Percentiles rank a stretch among this genome's conserved stretches.
Evolutionary conservation across 2,888 invertebrate species (phyloP).

Genomic region (Itoplectis maculator): DNA sequence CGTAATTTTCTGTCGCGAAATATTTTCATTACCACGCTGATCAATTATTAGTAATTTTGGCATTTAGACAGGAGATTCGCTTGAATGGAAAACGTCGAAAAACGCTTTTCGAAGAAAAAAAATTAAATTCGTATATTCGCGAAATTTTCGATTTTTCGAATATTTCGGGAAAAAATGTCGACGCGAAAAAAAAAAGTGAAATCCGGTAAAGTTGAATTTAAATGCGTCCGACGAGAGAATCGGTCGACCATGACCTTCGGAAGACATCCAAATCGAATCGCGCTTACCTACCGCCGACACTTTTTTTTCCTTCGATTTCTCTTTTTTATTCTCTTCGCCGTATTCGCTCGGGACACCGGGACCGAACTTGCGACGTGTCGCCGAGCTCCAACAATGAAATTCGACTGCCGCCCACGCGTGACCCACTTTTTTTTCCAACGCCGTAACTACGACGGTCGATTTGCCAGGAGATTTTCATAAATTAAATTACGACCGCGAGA

Average conservation of each 20-base stretch:
- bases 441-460: background rate
- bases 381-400: constrained; percentile 30
- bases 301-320: constrained; percentile 22
- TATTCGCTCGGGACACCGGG: background rate
- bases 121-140: too few relatives aligned
- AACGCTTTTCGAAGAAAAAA: too few relatives aligned
- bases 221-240: constrained; percentile 3
- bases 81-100: too few relatives aligned
- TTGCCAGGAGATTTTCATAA: constrained; percentile 15
- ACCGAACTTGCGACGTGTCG: background rate
- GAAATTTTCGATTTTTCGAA: background rate
- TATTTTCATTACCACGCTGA: background rate
- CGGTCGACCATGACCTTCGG: constrained; percentile 23
- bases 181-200: background rate
- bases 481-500: constrained; percentile 19
- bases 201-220: constrained; percentile 1
- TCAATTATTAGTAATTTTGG: too few relatives aligned
- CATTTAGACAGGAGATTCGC: too few relatives aligned
- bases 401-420: constrained; percentile 54
- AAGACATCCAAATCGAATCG: constrained; percentile 9
- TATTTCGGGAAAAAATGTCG: background rate
- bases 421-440: constrained; percentile 53
- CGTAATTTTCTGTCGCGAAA: background rate
- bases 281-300: constrained; percentile 16
- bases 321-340: background rate